Evolutionary conservation across 2,113 vertebrate species (phyloP).

Genomic region (Pipa parva): DNA sequence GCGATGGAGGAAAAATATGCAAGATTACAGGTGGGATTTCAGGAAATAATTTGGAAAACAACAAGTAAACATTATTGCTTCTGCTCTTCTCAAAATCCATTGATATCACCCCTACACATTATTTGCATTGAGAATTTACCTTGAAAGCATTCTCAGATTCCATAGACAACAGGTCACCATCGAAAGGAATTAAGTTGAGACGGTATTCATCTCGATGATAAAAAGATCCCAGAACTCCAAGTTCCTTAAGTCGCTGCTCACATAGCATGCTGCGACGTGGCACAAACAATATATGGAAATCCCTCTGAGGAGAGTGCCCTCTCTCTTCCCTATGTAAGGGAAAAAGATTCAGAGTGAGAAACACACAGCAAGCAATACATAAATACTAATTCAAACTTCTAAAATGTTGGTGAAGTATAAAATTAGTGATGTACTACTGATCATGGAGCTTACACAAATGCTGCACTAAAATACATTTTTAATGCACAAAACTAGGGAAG

Average conservation of each 20-base stretch:
- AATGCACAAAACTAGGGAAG: no score
- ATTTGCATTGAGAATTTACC: conserved; percentile 54
- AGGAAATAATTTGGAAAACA: no score
- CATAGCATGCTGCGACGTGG: conserved; percentile 89
- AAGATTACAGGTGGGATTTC: no score
- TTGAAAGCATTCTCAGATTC: conserved; percentile 90
- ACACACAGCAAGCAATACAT: background rate
- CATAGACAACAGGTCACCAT: conserved; percentile 95
- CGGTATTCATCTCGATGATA: conserved; percentile 89
- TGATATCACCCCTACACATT: no score
- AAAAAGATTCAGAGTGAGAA: background rate
- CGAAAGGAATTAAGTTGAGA: conserved; percentile 91
- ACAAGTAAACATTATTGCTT: no score
- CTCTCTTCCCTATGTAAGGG: conserved; percentile 77
- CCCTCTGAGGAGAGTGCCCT: conserved; percentile 68
- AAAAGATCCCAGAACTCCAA: conserved; percentile 84
- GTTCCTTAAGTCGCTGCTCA: conserved; percentile 90
- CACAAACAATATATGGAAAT: conserved; percentile 94
- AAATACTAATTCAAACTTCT: no score
- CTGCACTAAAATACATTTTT: no score
- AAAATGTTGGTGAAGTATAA: no score
- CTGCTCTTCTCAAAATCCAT: no score
- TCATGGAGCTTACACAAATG: no score
- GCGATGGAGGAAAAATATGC: no score
- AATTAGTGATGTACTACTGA: no score